Evolutionary conservation across 2,888 invertebrate species (phyloP), one percentile per base, ranked within the genome.

Genomic region (Strigamia crassipes): DNA sequence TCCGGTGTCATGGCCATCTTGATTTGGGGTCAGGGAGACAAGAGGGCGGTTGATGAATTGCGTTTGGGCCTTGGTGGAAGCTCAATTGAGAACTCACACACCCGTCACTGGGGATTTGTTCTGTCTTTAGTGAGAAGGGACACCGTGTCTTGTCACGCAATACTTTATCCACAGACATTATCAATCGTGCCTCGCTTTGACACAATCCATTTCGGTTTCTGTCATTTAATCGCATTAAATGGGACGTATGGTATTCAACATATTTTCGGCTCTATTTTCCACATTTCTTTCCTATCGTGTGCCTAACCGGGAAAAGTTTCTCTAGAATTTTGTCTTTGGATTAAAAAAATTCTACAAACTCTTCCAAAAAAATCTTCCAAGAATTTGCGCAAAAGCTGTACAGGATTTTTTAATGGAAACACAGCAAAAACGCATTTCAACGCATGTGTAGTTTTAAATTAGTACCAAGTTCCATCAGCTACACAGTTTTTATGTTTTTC

Each of bases 1-100:
- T 66, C 66, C 66, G 66, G 66, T 66, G 66, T 66, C 66, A 66
- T 66, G 66, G 66, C 66, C 66, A 66, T 66, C 66, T 66, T 66
- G 66, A 66, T 66, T 66, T 66, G 66, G 66, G 66, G 66, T 66
- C 66, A 66, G 66, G 31, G 66, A 27, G 27, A 66, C 66, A 66
- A 66, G 66, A 66, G 66, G 66, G 66, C 31, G 66, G 51, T 31
- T 66, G 66, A 66, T 66, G 66, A 66, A 66, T 66, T 66, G 66
- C 66, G 23, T 66, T 66, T 66, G 66, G 66, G 66, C 66, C 66
- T 66, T 66, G 66, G 66, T 66, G 66, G 66, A 31, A 66, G 66
- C 66, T 66, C 66, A 66, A 66, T 66, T 66, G 66, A 66, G 66
- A 66, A 66, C 66, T 66, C 66, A 27, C 66, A 27, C 31, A 66